These are phyloP conservation scores for Eretmocerus hayati DNA, from an alignment of 2,888 invertebrate genomes.

Conservation along the genomic window DNA sequence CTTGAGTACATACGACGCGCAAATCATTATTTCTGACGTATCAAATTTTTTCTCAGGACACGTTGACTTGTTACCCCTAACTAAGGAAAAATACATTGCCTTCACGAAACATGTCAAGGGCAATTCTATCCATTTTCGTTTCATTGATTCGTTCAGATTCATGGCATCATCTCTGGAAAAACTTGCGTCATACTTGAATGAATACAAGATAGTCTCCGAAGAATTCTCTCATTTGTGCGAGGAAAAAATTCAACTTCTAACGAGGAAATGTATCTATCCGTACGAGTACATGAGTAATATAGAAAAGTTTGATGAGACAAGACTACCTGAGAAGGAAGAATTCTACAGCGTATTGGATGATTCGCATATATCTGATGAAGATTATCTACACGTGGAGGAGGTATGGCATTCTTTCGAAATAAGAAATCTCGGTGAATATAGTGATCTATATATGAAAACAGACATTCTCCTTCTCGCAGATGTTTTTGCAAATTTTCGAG, in stretches of 20 bases:
- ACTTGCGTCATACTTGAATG: neutral
- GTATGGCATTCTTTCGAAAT: neutral
- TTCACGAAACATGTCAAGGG: slow-evolving; percentile 4
- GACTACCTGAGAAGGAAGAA: neutral
- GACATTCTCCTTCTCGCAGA: slow-evolving; percentile 3
- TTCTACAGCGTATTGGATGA: neutral
- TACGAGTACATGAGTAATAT: slow-evolving; percentile 16
- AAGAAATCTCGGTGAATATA: slow-evolving; percentile 27
- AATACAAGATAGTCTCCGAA: neutral
- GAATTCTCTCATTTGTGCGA: neutral
- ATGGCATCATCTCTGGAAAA: neutral
- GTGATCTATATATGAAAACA: slow-evolving; percentile 5
- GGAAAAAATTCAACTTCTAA: neutral
- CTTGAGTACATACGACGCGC: neutral
- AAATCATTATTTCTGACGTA: neutral
- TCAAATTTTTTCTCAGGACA: neutral
- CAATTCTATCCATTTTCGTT: neutral
- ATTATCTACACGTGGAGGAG: neutral
- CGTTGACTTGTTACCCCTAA: too few species aligned
- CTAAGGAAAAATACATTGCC: slow-evolving; percentile 3
- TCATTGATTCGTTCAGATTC: slow-evolving; percentile 2
- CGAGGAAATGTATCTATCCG: slow-evolving; percentile 20
- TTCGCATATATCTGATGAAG: neutral
- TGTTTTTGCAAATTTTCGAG: slow-evolving; percentile 11
- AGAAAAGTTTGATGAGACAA: neutral